A percentile compares a stretch with the other conserved stretches of the same genome.
These are phyloP conservation scores for Clupea harengus DNA, from an alignment of 2,113 vertebrate genomes.

Conservation along the genomic window DNA sequence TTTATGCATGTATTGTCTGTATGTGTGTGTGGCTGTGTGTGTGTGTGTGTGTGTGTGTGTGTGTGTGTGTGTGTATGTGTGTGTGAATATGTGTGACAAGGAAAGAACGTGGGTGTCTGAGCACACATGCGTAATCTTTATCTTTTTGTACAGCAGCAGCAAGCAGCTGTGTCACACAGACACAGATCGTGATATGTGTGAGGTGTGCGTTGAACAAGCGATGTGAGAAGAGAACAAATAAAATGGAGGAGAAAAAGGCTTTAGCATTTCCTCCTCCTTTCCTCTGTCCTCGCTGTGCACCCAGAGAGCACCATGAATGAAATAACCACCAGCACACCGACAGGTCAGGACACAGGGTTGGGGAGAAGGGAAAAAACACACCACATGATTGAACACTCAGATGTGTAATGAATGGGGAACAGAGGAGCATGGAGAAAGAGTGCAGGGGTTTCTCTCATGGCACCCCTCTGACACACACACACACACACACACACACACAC, in stretches of 20 bases:
- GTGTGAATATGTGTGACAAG: conserved; percentile 17
- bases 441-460: neutral
- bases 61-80: conserved; percentile 20
- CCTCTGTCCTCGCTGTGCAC: neutral
- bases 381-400: neutral
- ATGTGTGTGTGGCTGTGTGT: too few relatives aligned
- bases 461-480: neutral
- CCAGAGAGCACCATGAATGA: neutral
- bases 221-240: neutral
- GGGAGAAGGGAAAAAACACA: neutral
- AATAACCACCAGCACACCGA: neutral
- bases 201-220: neutral
- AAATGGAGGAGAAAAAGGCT: neutral
- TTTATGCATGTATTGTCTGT: neutral
- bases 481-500: neutral
- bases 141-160: conserved; percentile 19
- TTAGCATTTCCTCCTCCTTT: neutral
- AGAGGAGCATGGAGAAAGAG: neutral
- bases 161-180: conserved; percentile 20
- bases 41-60: conserved; percentile 8
- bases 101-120: neutral
- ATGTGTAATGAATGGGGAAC: neutral
- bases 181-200: conserved; percentile 18
- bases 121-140: neutral
- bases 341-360: too few relatives aligned